phyloP scores from a whole-genome alignment of 2,888 invertebrate species.

The Chrysolina oricalcia region DNA sequence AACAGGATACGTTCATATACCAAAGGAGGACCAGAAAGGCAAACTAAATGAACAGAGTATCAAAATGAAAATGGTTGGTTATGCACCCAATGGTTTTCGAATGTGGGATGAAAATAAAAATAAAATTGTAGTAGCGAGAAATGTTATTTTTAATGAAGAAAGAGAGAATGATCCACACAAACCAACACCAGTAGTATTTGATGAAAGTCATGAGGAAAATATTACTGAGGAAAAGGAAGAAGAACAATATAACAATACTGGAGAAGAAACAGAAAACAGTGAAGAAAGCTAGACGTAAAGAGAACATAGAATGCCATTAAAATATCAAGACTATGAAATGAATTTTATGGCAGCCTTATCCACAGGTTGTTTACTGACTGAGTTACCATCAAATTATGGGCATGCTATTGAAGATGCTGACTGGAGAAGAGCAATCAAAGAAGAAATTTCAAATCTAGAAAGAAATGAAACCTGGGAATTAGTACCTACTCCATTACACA shows the following conservation, averaged over 20 bases:
- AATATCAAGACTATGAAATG: slow-evolving; percentile 12
- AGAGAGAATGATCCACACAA: too few species aligned
- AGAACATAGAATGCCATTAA: background rate
- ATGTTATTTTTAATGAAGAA: slow-evolving; percentile 45
- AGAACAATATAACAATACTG: background rate
- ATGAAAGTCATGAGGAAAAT: background rate
- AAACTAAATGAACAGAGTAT: slow-evolving; percentile 42
- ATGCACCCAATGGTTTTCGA: slow-evolving; percentile 47
- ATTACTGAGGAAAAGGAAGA: background rate
- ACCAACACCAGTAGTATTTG: background rate
- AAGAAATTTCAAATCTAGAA: background rate
- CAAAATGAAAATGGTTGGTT: slow-evolving; percentile 44
- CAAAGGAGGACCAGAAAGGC: slow-evolving; percentile 58
- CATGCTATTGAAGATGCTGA: background rate
- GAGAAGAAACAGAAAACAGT: background rate
- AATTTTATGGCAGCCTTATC: slow-evolving; percentile 28
- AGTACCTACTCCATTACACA: background rate
- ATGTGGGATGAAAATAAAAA: slow-evolving; percentile 38
- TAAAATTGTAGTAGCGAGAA: slow-evolving; percentile 41
- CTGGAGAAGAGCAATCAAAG: slow-evolving; percentile 22
- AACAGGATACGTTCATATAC: slow-evolving; percentile 59
- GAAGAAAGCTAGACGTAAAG: background rate
- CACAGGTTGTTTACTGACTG: background rate
- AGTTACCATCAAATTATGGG: background rate
- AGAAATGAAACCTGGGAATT: slow-evolving; percentile 19